A percentile compares a stretch with the other conserved stretches of the same genome.
Conservation (phyloP, 2,888 invertebrate genomes). For the Lottia gigantea region DNA sequence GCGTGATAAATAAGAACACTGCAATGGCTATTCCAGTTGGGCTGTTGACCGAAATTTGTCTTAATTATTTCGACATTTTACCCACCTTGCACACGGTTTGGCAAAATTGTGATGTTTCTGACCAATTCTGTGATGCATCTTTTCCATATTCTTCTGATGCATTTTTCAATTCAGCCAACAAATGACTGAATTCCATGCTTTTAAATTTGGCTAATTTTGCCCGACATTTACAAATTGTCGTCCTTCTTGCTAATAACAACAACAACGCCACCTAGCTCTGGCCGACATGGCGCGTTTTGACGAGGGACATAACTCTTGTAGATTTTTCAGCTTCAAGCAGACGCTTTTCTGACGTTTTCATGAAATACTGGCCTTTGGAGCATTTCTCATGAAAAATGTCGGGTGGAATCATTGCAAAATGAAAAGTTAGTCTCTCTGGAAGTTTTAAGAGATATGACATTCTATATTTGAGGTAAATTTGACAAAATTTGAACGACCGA, state of each 20-base stretch:
- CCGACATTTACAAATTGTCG: too few species aligned
- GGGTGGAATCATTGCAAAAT: too few species aligned
- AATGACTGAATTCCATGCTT: conserved; percentile 51
- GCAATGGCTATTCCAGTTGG: conserved; percentile 32
- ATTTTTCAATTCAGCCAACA: conserved; percentile 49
- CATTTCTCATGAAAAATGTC: too few species aligned
- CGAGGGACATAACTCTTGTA: background rate
- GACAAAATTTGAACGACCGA: too few species aligned
- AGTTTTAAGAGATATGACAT: too few species aligned
- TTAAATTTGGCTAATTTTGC: background rate
- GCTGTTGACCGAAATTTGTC: conserved; percentile 12
- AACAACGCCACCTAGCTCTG: background rate
- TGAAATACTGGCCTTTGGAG: too few species aligned
- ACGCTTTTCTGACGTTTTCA: background rate
- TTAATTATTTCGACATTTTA: background rate
- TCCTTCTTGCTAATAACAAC: too few species aligned
- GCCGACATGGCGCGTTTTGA: conserved; percentile 4
- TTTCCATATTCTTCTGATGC: conserved; percentile 45
- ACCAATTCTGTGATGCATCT: conserved; percentile 22
- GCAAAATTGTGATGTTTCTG: conserved; percentile 26
- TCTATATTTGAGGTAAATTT: too few species aligned
- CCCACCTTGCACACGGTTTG: conserved; percentile 29
- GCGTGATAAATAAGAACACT: conserved; percentile 42
- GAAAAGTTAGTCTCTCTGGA: too few species aligned
- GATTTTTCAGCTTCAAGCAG: background rate